Percentiles rank a stretch among this genome's conserved stretches.
Evolutionary conservation across 92 coral and sea anemone genomes (phyloP).

Genomic region (Virgularia gustaviana): DNA sequence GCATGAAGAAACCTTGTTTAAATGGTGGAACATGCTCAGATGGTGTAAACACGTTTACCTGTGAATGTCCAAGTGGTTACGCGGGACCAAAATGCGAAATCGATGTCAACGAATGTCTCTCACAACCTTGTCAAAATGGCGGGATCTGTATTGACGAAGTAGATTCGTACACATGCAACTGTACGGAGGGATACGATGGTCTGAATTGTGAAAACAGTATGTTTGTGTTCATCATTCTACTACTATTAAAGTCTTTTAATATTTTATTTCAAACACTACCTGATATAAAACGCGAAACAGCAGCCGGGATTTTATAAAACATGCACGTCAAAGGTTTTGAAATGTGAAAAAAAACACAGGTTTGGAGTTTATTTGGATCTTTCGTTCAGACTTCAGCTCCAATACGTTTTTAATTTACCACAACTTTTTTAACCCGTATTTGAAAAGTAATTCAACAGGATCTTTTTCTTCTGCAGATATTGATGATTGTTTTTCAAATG

Average conservation of each 20-base stretch:
- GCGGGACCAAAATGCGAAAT: constrained; percentile 6
- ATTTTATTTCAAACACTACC: not conserved
- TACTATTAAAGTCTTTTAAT: not conserved
- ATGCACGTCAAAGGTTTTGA: not conserved
- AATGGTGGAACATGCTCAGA: constrained; percentile 31
- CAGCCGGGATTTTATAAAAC: not conserved
- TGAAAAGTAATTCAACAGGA: not conserved
- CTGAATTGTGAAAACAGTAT: constrained; percentile 23
- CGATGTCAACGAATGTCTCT: constrained; percentile 22
- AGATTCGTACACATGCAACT: constrained; percentile 15
- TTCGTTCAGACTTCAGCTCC: no score
- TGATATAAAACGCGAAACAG: not conserved
- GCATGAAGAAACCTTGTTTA: constrained; percentile 11
- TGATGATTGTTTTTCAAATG: constrained; percentile 8
- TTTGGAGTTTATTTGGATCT: no score
- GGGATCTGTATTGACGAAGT: constrained; percentile 22
- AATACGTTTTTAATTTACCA: no score
- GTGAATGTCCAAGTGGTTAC: constrained; percentile 23
- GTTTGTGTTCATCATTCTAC: not conserved
- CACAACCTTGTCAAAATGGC: constrained; percentile 18
- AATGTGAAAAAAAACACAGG: no score
- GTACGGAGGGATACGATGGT: constrained; percentile 15
- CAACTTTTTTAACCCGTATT: no score
- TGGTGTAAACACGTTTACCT: constrained; percentile 1
- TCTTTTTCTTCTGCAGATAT: not conserved